A percentile compares a stretch with the other conserved stretches of the same genome.
phyloP scores from a whole-genome alignment of 2,797 vertebrate species.

The Lacerta viridis region DNA sequence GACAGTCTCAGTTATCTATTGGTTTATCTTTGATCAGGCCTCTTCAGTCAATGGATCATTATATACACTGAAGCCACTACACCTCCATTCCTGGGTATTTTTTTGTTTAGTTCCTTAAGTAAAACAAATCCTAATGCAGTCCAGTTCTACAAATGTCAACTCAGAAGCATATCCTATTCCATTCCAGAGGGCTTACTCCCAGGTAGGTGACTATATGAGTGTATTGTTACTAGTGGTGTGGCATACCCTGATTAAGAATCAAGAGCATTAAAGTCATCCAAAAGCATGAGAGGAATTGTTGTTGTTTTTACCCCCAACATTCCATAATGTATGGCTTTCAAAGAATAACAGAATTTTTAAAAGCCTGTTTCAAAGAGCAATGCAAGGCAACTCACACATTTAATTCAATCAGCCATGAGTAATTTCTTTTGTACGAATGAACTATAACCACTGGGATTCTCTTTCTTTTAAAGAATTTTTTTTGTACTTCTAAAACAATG shows the following conservation, averaged over 20 bases:
- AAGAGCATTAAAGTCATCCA: slow-evolving; percentile 1
- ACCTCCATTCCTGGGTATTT: neutral
- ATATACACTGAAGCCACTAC: neutral
- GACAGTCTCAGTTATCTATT: neutral
- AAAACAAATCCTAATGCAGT: neutral
- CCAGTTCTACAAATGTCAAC: neutral
- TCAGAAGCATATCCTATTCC: slow-evolving; percentile 1
- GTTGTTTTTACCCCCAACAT: neutral
- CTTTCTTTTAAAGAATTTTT: neutral
- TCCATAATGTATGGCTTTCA: neutral
- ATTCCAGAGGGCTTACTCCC: neutral
- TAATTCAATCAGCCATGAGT: neutral
- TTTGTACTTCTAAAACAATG: slow-evolving; percentile 54
- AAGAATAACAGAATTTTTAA: neutral
- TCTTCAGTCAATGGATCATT: neutral
- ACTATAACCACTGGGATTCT: slow-evolving; percentile 31
- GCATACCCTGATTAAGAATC: neutral
- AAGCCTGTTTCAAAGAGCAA: neutral
- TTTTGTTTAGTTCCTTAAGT: slow-evolving; percentile 1
- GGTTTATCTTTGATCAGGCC: neutral
- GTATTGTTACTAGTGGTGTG: neutral
- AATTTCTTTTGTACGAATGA: slow-evolving; percentile 31
- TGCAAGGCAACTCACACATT: slow-evolving; percentile 6
- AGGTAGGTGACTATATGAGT: neutral
- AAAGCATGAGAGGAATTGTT: neutral